Percentiles rank a stretch among this genome's conserved stretches.
These are phyloP conservation scores for Auanema freiburgensis DNA, from an alignment of 2,888 invertebrate genomes.

Conservation along the genomic window DNA sequence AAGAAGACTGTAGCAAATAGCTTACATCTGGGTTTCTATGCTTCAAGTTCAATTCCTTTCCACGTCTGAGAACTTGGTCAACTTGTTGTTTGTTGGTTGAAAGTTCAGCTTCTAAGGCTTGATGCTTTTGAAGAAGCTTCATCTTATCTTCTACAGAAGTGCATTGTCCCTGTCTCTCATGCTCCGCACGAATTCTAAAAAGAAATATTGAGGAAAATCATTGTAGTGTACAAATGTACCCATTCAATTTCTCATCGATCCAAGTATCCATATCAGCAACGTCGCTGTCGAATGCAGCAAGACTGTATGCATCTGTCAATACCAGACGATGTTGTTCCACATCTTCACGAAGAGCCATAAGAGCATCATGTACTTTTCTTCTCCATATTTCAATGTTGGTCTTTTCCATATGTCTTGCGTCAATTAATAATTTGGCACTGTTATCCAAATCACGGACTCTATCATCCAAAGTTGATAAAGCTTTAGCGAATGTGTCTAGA, in stretches of 20 bases:
- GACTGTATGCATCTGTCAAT: conserved; percentile 79
- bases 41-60: conserved; percentile 26
- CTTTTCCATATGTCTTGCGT: conserved; percentile 80
- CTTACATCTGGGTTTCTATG: conserved; percentile 28
- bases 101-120: conserved; percentile 86
- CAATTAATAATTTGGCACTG: conserved; percentile 72
- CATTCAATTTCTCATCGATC: conserved; percentile 67
- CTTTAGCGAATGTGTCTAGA: conserved; percentile 90
- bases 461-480: conserved; percentile 71
- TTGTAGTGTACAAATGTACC: no score
- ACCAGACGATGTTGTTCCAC: conserved; percentile 74
- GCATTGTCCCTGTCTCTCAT: conserved; percentile 77
- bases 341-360: conserved; percentile 70
- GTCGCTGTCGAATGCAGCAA: conserved; percentile 88
- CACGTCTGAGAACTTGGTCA: conserved; percentile 74
- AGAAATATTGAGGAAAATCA: background rate
- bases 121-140: conserved; percentile 86
- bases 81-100: conserved; percentile 84
- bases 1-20: background rate
- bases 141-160: conserved; percentile 88
- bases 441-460: conserved; percentile 47
- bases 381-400: conserved; percentile 48
- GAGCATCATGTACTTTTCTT: conserved; percentile 40
- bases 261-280: conserved; percentile 72
- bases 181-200: conserved; percentile 72